Conservation (phyloP, 35 echinoderm and acorn worm species). For the Heliocidaris erythrogramma region DNA sequence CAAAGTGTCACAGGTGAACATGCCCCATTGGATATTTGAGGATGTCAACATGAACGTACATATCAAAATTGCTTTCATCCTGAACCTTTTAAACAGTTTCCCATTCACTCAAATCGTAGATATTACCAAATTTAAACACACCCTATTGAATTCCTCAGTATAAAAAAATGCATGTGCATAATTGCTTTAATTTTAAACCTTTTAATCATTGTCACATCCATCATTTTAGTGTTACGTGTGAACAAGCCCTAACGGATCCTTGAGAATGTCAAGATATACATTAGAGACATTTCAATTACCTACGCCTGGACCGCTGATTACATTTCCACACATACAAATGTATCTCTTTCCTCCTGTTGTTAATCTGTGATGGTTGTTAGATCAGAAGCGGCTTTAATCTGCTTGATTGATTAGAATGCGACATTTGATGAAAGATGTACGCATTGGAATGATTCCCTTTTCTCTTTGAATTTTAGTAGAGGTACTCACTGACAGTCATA, state of each 20-base stretch:
- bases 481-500: neutral
- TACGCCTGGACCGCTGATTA: neutral
- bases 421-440: neutral
- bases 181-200: no score
- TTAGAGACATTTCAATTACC: neutral
- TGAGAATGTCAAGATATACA: neutral
- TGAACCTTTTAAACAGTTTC: neutral
- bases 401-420: neutral
- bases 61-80: no score
- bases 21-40: no score
- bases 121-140: neutral
- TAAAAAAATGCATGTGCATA: no score
- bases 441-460: neutral
- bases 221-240: neutral
- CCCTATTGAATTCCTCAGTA: neutral
- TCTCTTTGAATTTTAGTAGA: neutral
- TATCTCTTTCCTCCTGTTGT: neutral
- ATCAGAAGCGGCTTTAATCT: neutral
- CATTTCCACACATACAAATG: neutral
- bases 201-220: no score
- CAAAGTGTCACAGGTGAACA: no score
- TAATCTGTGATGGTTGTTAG: neutral
- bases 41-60: no score
- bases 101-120: neutral
- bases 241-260: neutral